phyloP scores from a whole-genome alignment of 2,888 invertebrate species.

The Brenthis daphne region DNA sequence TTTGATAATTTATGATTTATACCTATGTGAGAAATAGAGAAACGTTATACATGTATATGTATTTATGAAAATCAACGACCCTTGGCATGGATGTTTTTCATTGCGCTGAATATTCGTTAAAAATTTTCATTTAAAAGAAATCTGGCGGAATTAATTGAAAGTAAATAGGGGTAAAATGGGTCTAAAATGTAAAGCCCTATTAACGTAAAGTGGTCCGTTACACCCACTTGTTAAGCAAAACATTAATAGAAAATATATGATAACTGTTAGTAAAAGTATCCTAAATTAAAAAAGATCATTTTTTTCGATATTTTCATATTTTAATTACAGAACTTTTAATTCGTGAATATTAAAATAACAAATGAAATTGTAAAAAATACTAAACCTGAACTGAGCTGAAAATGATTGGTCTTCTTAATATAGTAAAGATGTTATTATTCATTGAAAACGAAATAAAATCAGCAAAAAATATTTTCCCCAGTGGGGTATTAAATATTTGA shows the following conservation, averaged over 20 bases:
- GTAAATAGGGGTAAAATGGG: too few species aligned
- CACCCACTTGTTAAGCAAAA: constrained; percentile 9
- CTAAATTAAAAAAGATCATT: background rate
- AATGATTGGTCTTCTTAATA: background rate
- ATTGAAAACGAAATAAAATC: background rate
- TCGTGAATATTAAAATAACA: background rate
- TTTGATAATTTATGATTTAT: too few species aligned
- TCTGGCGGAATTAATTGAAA: background rate
- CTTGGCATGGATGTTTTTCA: too few species aligned
- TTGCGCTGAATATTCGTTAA: too few species aligned
- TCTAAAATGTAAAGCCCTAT: background rate
- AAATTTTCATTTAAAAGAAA: background rate
- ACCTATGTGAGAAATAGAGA: too few species aligned
- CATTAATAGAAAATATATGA: background rate
- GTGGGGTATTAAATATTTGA: constrained; percentile 16
- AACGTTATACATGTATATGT: background rate
- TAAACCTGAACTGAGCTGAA: background rate
- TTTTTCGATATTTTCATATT: constrained; percentile 10
- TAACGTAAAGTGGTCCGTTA: background rate
- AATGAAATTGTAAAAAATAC: background rate
- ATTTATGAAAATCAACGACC: background rate
- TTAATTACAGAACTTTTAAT: constrained; percentile 2
- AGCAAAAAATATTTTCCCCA: constrained; percentile 7
- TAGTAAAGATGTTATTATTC: background rate
- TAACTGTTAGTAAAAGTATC: background rate